These are phyloP conservation scores for Cottus gobio DNA, from an alignment of 2,113 vertebrate genomes.

Conservation along the genomic window DNA sequence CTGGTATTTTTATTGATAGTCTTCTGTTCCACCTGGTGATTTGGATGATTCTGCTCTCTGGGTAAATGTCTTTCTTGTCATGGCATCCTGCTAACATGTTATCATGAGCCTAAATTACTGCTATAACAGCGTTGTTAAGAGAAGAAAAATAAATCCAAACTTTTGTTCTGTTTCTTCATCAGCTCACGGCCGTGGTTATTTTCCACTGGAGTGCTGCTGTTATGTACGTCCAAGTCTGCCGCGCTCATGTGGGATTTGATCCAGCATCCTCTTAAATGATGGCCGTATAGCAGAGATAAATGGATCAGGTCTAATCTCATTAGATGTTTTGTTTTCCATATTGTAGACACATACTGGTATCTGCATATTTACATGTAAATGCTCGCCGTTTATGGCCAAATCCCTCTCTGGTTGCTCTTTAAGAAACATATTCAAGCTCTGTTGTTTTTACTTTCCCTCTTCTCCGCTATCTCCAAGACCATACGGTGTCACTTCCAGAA, in stretches of 20 bases:
- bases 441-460: conserved; percentile 86
- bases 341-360: conserved; percentile 73
- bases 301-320: conserved; percentile 82
- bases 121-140: conserved; percentile 60
- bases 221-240: conserved; percentile 53
- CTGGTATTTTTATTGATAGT: conserved; percentile 85
- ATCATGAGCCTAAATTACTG: conserved; percentile 73
- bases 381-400: conserved; percentile 82
- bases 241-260: conserved; percentile 63
- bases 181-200: conserved; percentile 41
- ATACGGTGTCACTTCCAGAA: conserved; percentile 79
- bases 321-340: conserved; percentile 82
- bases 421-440: conserved; percentile 83
- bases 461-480: conserved; percentile 71
- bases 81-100: conserved; percentile 80
- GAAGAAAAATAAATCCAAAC: conserved; percentile 53
- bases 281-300: conserved; percentile 78
- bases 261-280: conserved; percentile 77
- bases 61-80: conserved; percentile 80
- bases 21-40: conserved; percentile 83
- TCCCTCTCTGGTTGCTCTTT: conserved; percentile 81
- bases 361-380: conserved; percentile 82
- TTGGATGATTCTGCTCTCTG: conserved; percentile 78
- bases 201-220: conserved; percentile 26
- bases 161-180: conserved; percentile 39